phyloP scores from a whole-genome alignment of 2,797 vertebrate species.

The Ciconia nigra region DNA sequence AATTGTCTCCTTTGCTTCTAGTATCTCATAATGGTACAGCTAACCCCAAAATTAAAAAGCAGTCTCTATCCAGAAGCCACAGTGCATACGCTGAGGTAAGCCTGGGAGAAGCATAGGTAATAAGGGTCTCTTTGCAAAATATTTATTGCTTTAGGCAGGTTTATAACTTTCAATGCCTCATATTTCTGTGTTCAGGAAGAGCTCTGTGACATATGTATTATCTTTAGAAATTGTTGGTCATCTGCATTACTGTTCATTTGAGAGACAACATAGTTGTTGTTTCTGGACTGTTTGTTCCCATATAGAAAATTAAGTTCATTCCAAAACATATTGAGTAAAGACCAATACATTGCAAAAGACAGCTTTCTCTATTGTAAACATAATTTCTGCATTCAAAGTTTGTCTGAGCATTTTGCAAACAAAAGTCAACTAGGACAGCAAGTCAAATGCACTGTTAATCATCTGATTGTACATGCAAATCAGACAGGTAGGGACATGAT shows the following conservation, averaged over 20 bases:
- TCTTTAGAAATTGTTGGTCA: background rate
- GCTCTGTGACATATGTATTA: background rate
- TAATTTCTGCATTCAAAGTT: background rate
- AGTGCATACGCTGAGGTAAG: background rate
- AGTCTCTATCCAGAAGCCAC: background rate
- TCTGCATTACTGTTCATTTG: background rate
- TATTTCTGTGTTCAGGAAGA: background rate
- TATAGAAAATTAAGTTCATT: background rate
- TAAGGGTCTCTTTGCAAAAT: background rate
- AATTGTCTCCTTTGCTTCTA: background rate
- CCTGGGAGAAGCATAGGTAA: background rate
- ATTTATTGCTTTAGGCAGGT: background rate
- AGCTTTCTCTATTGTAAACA: background rate
- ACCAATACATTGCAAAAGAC: background rate
- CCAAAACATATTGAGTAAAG: background rate
- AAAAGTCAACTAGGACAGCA: background rate
- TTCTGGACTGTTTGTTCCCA: background rate
- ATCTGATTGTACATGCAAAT: background rate
- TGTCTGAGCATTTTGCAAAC: background rate
- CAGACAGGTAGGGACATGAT: background rate
- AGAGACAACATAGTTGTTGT: background rate
- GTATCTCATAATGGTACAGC: background rate
- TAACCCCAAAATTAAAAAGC: background rate
- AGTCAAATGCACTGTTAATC: background rate
- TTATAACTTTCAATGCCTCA: background rate